Base-by-base conservation (phyloP, 2,113 vertebrate genomes). In the Cisticola juncidis region DNA sequence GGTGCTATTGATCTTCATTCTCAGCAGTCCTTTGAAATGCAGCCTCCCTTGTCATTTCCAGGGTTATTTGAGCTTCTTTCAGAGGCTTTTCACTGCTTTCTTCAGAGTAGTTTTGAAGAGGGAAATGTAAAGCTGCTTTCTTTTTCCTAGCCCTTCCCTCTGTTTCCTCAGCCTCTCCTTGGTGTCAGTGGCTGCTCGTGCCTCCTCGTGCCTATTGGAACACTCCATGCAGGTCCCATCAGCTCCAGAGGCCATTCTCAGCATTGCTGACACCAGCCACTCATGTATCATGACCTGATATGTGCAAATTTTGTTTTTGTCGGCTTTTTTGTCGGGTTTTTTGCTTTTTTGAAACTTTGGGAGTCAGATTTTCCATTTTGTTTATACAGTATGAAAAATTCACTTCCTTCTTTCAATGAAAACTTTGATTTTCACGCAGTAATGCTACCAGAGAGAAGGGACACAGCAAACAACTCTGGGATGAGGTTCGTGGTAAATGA, bases 121-220 rank as follows among this genome's bases (percentile, higher is more conserved):
- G 18, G 5, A 65, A 14, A 48, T 36, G 14, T 7, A 68, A 56
- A 78, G 11, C 33, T 86, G 17, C 35, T 68, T 58, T 51, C 12
- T 62, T 33, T 86, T 81, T 88, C 72, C 42, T 48, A 51, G 25
- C 2, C 2, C 6, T 83, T 57, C 3, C 4, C 21, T 35, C 40
- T 10, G 1, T 73, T 89, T 81, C 42, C 68, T 86, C 29, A 54
- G 42, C 36, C 44, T 74, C 51, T 36, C 24, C 31, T 44, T 51
- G 23, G 11, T 61, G 20, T n/a, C 20, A 33, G 35, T 3, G 2
- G 51, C 33, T 68, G 3, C 71, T 87, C 0, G 0, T 74, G 35
- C 29, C 56, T 74, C 40, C 23, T 78, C n/a, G 6, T 21, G n/a
- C 23, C n/a, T 45, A 2, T 35, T 40, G n/a, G 80, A 91, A 45